Evolutionary conservation across 2,113 vertebrate species (phyloP).

Genomic region (Petrocephalus microphthalmus): DNA sequence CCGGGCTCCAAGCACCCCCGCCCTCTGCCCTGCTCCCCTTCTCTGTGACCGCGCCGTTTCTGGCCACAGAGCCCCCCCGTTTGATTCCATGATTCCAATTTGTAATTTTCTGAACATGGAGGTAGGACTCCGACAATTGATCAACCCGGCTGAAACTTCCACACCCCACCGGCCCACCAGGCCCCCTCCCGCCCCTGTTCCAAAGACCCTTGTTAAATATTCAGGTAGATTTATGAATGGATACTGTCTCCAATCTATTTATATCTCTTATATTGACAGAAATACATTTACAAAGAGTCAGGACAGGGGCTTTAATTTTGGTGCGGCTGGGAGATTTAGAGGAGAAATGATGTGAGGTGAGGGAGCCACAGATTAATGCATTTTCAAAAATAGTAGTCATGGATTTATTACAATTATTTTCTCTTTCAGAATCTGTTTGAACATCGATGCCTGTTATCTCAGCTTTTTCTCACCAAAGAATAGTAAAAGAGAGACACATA

Average conservation of each 20-base stretch:
- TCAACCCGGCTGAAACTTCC: conserved; percentile 46
- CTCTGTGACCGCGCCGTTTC: not conserved
- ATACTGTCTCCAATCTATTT: conserved; percentile 60
- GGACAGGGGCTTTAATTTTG: conserved; percentile 45
- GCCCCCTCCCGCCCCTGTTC: conserved; percentile 36
- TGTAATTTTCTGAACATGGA: conserved; percentile 69
- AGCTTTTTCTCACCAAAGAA: not conserved
- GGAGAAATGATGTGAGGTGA: conserved; percentile 32
- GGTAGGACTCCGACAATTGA: conserved; percentile 65
- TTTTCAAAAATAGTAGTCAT: conserved; percentile 25
- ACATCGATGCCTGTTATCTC: not conserved
- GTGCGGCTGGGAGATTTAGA: conserved; percentile 41
- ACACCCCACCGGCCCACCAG: conserved; percentile 13
- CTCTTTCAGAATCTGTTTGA: conserved; percentile 6
- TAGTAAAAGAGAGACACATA: not conserved
- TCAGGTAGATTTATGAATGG: conserved; percentile 70
- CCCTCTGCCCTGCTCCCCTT: conserved; percentile 1
- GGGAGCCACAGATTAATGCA: conserved; percentile 14
- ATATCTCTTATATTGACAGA: conserved; percentile 61
- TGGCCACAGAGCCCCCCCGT: conserved; percentile 59
- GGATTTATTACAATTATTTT: conserved; percentile 21
- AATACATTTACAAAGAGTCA: conserved; percentile 45
- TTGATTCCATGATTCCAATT: conserved; percentile 68
- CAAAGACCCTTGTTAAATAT: conserved; percentile 69
- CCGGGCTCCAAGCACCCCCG: not conserved